These are phyloP conservation scores for Megathymus violae DNA, from an alignment of 1,140 invertebrate species.

Conservation along the genomic window DNA sequence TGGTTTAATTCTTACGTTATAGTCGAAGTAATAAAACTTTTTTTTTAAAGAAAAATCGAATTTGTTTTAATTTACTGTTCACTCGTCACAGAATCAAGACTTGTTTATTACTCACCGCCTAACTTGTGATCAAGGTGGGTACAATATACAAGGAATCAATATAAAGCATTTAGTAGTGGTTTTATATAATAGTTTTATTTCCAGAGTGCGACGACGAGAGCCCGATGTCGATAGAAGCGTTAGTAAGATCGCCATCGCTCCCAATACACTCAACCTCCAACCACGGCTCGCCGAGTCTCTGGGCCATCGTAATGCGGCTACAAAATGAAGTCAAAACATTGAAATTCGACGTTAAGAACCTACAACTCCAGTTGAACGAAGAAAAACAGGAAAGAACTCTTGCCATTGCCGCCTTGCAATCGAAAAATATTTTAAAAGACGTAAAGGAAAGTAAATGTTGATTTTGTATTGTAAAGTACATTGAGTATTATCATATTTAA, in stretches of 20 bases:
- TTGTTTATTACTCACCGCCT: conserved; percentile 41
- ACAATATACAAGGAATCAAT: conserved; percentile 36
- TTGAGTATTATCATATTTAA: conserved; percentile 18
- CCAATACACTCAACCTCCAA: conserved; percentile 67
- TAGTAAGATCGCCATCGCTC: conserved; percentile 78
- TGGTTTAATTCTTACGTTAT: too few relatives aligned
- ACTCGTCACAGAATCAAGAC: conserved; percentile 5
- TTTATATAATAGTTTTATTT: conserved; percentile 54
- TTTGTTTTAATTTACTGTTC: background rate
- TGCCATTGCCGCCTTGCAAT: conserved; percentile 74
- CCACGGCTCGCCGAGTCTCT: conserved; percentile 68
- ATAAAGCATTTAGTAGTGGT: conserved; percentile 4
- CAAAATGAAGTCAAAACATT: conserved; percentile 78
- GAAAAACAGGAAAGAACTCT: conserved; percentile 79
- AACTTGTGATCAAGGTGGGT: conserved; percentile 58
- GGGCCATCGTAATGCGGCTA: conserved; percentile 75
- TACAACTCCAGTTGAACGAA: conserved; percentile 74
- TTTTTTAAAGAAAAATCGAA: too few relatives aligned
- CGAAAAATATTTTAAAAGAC: conserved; percentile 73
- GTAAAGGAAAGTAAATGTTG: conserved; percentile 81
- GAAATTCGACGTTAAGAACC: conserved; percentile 72
- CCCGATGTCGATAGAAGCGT: conserved; percentile 61
- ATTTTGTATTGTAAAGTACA: conserved; percentile 44
- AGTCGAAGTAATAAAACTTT: too few relatives aligned
- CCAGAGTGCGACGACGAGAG: conserved; percentile 80